Base-by-base conservation (phyloP, 2,888 invertebrate species). In the Cistogaster globosa region DNA sequence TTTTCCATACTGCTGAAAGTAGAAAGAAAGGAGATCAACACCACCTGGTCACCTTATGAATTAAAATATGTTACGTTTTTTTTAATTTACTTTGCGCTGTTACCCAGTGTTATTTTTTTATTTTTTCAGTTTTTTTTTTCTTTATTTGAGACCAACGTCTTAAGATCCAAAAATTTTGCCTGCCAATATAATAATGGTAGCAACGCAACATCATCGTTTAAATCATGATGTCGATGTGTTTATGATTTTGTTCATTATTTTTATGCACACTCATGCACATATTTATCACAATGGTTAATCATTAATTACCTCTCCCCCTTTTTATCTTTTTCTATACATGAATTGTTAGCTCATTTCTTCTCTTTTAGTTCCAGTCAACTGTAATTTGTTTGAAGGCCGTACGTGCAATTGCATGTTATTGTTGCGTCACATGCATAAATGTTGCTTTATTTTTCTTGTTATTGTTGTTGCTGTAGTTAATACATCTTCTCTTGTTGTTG, bases 301-400 rank as follows among this genome's bases (percentile, higher is more conserved):
- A 71, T 55, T 55, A 57, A 26, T 62, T 48, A 63, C n/a, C 16
- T 57, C 11, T 22, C 8, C 65, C 5, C 5, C 57, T 12, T 14
- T 11, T 14, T 5, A 3, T 32, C 32, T 32, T 8, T 32, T 8
- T 32, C 32, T 32, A 32, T 7, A 5, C 6, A 0, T 32, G 32
- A 32, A 32, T 7, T 32, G 8, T 5, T 32, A 5, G 32, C 8
- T 32, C 32, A 32, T 32, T 32, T 32, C 32, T n/a, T 11, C 22
- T 63, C 20, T 63, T 53, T 53, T 16, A 12, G 20, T 68, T 71
- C 14, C 32, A 69, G 74, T 82, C 77, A 71, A 58, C 69, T 82
- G 72, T 76, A 78, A 72, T 78, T 78, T 76, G 68, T 69, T 81
- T 78, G 81, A 85, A 85, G 85, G 85, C 69, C 85, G 85, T 85